Conservation (phyloP, 1,140 invertebrate species). For the Grapholita molesta region DNA sequence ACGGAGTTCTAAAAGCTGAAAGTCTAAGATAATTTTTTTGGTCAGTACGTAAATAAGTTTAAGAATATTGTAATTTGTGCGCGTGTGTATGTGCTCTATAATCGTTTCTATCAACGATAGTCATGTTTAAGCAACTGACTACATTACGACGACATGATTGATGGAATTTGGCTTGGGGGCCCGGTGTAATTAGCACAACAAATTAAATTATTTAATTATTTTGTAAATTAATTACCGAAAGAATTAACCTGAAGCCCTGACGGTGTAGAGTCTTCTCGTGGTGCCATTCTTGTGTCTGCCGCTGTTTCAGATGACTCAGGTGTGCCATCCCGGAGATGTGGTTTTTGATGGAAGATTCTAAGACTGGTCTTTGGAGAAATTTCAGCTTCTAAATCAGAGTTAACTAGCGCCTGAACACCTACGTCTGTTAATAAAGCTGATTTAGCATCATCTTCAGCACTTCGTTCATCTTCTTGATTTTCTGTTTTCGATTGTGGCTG, state of each 20-base stretch:
- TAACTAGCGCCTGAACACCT: neutral
- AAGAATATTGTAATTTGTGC: no score
- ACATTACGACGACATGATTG: no score
- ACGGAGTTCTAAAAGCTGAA: no score
- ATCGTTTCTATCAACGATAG: no score
- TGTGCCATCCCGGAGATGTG: neutral
- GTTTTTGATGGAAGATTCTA: neutral
- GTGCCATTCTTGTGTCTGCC: neutral
- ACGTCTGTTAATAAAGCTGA: neutral
- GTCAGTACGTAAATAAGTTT: no score
- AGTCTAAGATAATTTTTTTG: no score
- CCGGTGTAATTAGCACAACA: neutral
- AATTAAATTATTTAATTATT: neutral
- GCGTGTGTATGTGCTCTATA: no score
- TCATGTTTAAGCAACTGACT: no score
- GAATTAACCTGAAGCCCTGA: neutral
- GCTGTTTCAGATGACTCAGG: neutral
- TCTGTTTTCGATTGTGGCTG: neutral
- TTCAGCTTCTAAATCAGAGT: neutral
- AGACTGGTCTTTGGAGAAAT: neutral
- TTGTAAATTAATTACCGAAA: neutral
- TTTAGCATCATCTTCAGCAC: neutral
- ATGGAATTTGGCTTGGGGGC: no score
- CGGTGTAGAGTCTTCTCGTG: neutral
- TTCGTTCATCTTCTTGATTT: neutral